Evolutionary conservation across 2,797 vertebrate species (phyloP), one percentile per base, ranked within the genome.

Genomic region (Schizopygopsis pylzovi): DNA sequence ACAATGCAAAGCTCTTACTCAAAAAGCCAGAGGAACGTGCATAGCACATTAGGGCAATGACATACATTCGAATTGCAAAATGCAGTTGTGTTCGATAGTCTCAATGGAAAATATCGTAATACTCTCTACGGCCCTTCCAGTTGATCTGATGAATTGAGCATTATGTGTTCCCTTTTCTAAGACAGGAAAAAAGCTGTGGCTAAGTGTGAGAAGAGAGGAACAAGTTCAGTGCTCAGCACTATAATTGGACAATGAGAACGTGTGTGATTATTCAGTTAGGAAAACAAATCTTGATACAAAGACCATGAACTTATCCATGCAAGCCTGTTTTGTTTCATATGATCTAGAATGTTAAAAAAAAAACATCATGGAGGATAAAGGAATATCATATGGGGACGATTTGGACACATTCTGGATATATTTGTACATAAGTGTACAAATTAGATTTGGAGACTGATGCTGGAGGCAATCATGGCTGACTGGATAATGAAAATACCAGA

Each of bases 71-170:
- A 91, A 89, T 71, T 81, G 89, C 88, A 92, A 87, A 90, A 33
- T 77, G 86, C 79, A 72, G 61, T 86, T 83, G 87, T 81, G 88
- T 88, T 18, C 22, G 83, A 91, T 65, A 79, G 87, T 59, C 76
- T 18, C 82, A 85, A 91, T 90, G 92, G 94, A 92, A 92, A 91
- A 94, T 92, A 91, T 88, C 83, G 91, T 92, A 92, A 92, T 92
- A 92, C 90, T 88, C 84, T 83, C 85, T 47, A 59, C 56, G 85
- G 89, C 92, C 91, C 89, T 92, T 94, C 89, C 93, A 94, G 95
- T 94, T 94, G 92, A 94, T 93, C 93, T 95, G 94, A 95, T 94
- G 91, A 92, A 95, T 94, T 93, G 93, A 91, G 92, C 92, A 84
- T 90, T 90, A 84, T 43, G 61, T 78, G 89, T 92, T 88, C 87